Percentiles rank a stretch among this genome's conserved stretches.
phyloP scores from a whole-genome alignment of 1,140 invertebrate genomes.

The Subanguina moxae region DNA sequence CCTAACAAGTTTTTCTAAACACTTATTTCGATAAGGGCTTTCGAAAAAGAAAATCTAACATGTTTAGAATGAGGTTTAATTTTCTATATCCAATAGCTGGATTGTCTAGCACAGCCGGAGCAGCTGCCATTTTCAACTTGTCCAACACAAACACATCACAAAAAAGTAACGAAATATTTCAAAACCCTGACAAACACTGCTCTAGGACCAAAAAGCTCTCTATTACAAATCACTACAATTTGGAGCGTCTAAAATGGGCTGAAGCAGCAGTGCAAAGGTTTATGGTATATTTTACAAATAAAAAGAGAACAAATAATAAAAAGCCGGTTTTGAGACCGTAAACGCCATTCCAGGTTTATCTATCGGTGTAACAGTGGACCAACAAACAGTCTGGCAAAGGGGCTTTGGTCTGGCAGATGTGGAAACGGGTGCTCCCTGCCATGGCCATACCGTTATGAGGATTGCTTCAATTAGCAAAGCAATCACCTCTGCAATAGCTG shows the following conservation, averaged over 20 bases:
- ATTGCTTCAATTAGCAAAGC: slow-evolving; percentile 69
- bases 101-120: too few species aligned
- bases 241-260: background rate
- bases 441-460: slow-evolving; percentile 65
- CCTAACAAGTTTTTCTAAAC: too few species aligned
- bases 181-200: too few species aligned
- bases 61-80: too few species aligned
- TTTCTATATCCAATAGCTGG: too few species aligned
- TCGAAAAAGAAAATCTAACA: too few species aligned
- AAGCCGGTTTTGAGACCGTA: slow-evolving; percentile 13
- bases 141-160: too few species aligned
- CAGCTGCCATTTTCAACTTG: too few species aligned
- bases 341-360: slow-evolving; percentile 64
- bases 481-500: slow-evolving; percentile 66
- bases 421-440: slow-evolving; percentile 64
- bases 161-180: too few species aligned
- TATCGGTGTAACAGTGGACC: slow-evolving; percentile 65
- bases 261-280: slow-evolving; percentile 7
- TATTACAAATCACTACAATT: too few species aligned
- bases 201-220: too few species aligned
- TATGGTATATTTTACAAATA: background rate
- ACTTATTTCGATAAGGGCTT: too few species aligned
- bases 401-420: slow-evolving; percentile 67
- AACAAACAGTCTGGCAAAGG: slow-evolving; percentile 63
- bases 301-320: background rate